Evolutionary conservation across 2,113 vertebrate species (phyloP), one percentile per base, ranked within the genome.

Genomic region (Prolemur simus): DNA sequence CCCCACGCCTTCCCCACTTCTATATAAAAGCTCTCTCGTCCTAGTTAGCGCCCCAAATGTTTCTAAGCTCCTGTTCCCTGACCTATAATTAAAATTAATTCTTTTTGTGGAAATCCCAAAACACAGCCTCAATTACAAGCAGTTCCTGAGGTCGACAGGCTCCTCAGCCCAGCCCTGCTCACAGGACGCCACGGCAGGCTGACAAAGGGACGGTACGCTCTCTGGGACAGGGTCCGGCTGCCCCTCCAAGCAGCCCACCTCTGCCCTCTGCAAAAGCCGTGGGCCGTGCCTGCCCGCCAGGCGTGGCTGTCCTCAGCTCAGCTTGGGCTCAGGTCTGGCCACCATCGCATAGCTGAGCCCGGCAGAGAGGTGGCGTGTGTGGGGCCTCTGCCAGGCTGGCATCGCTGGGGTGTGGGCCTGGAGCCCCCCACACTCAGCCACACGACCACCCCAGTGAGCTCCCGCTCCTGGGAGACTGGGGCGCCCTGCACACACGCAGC

Each of bases 51-150:
- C 89, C 49, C 89, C 93, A 92, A 49, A 96, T 92, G 95, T 18
- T 9, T 64, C 39, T 42, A 49, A 15, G 81, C 6, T 17, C 87
- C 85, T 47, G 68, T 97, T 98, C 76, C 95, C 42, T 97, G 98
- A 98, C 98, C 98, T 97, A 97, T 0, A 96, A 98, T 97, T 98
- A 98, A 98, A 98, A 98, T 98, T 97, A 97, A 23, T 96, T 94
- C 97, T 97, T 97, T 96, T 68, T 45, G 20, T 71, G 98, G 97
- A 98, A 98, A 97, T 97, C 97, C n/a, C 97, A 92, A 96, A 98
- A 97, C 63, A 96, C 97, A 96, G 88, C 58, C 93, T 95, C 97
- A 97, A 97, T 98, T 97, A 98, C 64, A 76, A 32, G 81, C 88
- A 82, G 76, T 23, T 96, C 32, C 37, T 69, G 18, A 69, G 18